Evolutionary conservation across 2,888 invertebrate genomes (phyloP).

Genomic region (Agrotis clavis): DNA sequence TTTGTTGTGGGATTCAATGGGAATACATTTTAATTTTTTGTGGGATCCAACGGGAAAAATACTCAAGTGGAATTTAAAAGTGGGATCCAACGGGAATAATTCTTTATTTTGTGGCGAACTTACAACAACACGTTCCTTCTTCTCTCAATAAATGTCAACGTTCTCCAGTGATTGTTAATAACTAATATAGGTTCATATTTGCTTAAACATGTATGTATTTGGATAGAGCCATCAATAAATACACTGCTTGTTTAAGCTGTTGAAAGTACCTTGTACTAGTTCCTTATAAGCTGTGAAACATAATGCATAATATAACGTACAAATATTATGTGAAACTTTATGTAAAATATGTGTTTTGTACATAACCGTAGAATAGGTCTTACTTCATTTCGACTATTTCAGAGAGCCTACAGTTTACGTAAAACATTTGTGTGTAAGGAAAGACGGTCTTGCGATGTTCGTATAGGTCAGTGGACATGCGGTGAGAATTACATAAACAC

Average conservation of each 20-base stretch:
- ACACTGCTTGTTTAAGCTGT: neutral
- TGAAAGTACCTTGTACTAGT: neutral
- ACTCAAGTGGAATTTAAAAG: too few species aligned
- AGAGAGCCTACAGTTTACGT: slow-evolving; percentile 27
- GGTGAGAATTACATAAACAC: slow-evolving; percentile 32
- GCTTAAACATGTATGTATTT: neutral
- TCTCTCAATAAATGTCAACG: neutral
- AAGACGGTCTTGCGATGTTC: slow-evolving; percentile 43
- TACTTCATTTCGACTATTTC: slow-evolving; percentile 22
- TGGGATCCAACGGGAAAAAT: too few species aligned
- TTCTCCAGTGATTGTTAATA: neutral
- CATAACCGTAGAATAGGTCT: neutral
- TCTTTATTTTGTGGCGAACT: neutral
- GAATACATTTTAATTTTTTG: too few species aligned
- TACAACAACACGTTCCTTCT: neutral
- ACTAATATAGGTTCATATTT: neutral
- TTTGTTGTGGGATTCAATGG: too few species aligned
- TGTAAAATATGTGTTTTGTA: neutral
- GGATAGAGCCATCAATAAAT: neutral
- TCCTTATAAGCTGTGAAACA: neutral
- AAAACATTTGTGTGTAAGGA: slow-evolving; percentile 29
- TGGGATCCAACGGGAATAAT: too few species aligned
- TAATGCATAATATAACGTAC: neutral
- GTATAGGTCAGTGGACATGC: slow-evolving; percentile 33
- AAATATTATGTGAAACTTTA: neutral